Base-by-base conservation (phyloP, 2,888 invertebrate genomes). In the Calephelis perditalis region DNA sequence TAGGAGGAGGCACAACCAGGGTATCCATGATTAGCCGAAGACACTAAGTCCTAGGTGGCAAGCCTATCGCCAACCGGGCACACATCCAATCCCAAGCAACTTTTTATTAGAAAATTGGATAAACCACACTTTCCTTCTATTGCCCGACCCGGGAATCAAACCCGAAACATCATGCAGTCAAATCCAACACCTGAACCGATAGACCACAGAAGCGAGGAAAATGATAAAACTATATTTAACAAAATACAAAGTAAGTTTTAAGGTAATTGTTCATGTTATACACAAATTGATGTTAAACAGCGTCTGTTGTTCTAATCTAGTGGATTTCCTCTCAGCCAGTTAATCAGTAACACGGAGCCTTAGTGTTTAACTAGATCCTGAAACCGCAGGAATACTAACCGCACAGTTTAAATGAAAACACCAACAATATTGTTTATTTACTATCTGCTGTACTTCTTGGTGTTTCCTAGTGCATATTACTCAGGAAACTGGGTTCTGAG, bases 331-430 rank as follows among this genome's bases (percentile, higher is more conserved):
- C 35, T 52, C 49, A 52, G 49, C 26, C 49, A 52, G 49, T 52
- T 52, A 52, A 52, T 52, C 49, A 52, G 49, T 52, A 52, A 52
- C 49, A 52, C 49, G 49, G 49, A 26, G 49, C 49, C 49, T 52
- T 26, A 26, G 35, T 52, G 49, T 26, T 52, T 52, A 52, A 52
- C 49, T 52, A 35, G 35, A 52, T 52, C 35, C 49, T 10, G 49
- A 26, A 52, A 52, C 49, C 49, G 35, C 49, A 52, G 52, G 52
- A 52, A 52, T 35, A 52, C 52, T 26, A 35, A 52, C 52, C 52
- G 35, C 52, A 35, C 10, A 2, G 52, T 35, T 35, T 52, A 11
- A 35, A 35, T 35, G 35, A 52, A 52, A 52, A 52, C 52, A 52
- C 35, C 26, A 49, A 49, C 49, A 2, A 26, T 26, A 26, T 26